Evolutionary conservation across 1,140 invertebrate species (phyloP).

Genomic region (Diuraphis noxia): DNA sequence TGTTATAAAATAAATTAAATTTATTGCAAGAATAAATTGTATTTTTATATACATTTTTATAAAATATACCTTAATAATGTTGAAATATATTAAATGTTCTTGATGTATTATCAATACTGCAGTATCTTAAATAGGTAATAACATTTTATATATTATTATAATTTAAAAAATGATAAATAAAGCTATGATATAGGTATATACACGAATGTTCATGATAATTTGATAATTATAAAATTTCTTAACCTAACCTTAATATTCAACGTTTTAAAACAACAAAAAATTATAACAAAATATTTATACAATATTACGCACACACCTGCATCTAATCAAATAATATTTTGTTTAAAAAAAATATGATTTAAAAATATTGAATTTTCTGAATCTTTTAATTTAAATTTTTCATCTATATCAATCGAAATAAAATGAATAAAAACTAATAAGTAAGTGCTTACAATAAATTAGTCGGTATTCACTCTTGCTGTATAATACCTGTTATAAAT

Average conservation of each 20-base stretch:
- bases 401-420: background rate
- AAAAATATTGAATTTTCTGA: background rate
- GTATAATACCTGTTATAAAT: background rate
- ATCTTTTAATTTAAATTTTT: background rate
- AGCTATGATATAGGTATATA: background rate
- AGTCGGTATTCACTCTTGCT: background rate
- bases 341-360: background rate
- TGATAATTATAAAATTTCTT: background rate
- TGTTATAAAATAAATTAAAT: conserved; percentile 7
- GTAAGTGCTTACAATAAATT: background rate
- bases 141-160: too few species aligned
- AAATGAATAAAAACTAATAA: background rate
- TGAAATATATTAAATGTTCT: background rate
- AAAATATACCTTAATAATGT: background rate
- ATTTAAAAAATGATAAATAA: too few species aligned
- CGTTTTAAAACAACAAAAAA: background rate
- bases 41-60: background rate
- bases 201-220: background rate
- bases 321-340: background rate
- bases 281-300: background rate
- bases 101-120: background rate
- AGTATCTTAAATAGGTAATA: background rate
- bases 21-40: background rate
- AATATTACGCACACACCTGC: background rate
- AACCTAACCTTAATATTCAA: background rate